phyloP scores from a whole-genome alignment of 1,140 invertebrate genomes.

The Leptinotarsa defecta region DNA sequence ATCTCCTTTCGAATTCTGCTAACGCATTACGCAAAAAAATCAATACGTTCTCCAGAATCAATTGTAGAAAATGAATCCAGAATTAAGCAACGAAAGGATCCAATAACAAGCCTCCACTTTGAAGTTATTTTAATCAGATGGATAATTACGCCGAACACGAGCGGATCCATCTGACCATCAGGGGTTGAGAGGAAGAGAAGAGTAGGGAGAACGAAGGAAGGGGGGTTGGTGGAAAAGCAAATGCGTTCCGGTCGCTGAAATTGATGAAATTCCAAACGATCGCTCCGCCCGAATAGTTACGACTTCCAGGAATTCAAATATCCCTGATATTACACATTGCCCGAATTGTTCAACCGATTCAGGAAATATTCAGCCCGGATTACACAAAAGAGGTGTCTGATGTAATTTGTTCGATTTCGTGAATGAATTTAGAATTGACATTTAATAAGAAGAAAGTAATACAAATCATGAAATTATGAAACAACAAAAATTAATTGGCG shows the following conservation, averaged over 20 bases:
- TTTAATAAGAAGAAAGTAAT: too few species aligned
- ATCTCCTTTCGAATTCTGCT: too few species aligned
- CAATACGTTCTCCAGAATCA: too few species aligned
- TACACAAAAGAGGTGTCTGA: background rate
- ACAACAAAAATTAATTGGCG: too few species aligned
- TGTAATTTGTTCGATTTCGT: background rate
- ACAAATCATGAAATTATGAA: too few species aligned
- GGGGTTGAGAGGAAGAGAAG: constrained; percentile 32
- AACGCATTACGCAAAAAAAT: too few species aligned
- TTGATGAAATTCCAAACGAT: constrained; percentile 56
- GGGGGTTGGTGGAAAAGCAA: constrained; percentile 36
- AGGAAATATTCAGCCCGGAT: constrained; percentile 16
- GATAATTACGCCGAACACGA: constrained; percentile 53
- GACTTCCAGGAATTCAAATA: constrained; percentile 57
- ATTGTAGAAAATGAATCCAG: too few species aligned
- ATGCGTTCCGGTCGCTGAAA: constrained; percentile 53
- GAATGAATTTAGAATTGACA: background rate
- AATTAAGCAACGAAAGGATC: constrained; percentile 27
- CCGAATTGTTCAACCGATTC: constrained; percentile 44
- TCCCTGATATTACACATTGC: constrained; percentile 54
- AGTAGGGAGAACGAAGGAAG: constrained; percentile 24
- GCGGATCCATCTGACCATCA: constrained; percentile 34
- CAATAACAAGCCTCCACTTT: constrained; percentile 56
- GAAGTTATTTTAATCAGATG: constrained; percentile 55
- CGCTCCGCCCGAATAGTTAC: constrained; percentile 55